Evolutionary conservation across 2,888 invertebrate species (phyloP).

Genomic region (Agapostemon virescens): DNA sequence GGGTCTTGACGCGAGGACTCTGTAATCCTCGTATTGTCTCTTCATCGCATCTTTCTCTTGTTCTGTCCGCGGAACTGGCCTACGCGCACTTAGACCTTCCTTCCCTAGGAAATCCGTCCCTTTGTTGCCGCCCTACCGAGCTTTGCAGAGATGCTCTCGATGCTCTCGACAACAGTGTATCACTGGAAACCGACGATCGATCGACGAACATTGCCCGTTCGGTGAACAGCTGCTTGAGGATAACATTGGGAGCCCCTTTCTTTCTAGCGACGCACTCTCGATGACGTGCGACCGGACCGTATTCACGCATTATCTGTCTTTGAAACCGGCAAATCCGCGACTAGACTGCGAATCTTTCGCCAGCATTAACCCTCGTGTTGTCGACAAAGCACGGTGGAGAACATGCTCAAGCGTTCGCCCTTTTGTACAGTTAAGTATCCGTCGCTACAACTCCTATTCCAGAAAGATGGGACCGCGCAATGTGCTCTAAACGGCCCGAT

Average conservation of each 20-base stretch:
- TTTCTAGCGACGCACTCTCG: neutral
- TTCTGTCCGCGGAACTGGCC: constrained; percentile 8
- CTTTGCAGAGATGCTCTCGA: constrained; percentile 27
- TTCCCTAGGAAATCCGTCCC: constrained; percentile 30
- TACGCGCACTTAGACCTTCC: neutral
- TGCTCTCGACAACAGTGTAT: constrained; percentile 19
- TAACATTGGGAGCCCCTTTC: neutral
- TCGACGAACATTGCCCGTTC: neutral
- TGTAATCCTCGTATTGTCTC: constrained; percentile 67
- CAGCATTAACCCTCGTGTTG: neutral
- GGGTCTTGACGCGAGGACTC: constrained; percentile 58
- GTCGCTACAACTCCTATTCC: too few relatives aligned
- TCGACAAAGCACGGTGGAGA: neutral
- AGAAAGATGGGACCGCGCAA: neutral
- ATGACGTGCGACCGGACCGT: neutral
- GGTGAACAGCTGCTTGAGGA: neutral
- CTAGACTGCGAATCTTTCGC: neutral
- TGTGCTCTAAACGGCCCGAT: neutral
- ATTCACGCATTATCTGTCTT: neutral
- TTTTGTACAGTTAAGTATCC: neutral
- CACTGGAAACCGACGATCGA: neutral
- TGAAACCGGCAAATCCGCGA: neutral
- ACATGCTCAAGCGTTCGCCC: neutral
- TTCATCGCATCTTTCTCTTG: constrained; percentile 56
- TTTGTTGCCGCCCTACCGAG: constrained; percentile 30